Percentiles rank a stretch among this genome's conserved stretches.
Evolutionary conservation across 2,888 invertebrate genomes (phyloP).

Genomic region (Conops quadrifasciatus): DNA sequence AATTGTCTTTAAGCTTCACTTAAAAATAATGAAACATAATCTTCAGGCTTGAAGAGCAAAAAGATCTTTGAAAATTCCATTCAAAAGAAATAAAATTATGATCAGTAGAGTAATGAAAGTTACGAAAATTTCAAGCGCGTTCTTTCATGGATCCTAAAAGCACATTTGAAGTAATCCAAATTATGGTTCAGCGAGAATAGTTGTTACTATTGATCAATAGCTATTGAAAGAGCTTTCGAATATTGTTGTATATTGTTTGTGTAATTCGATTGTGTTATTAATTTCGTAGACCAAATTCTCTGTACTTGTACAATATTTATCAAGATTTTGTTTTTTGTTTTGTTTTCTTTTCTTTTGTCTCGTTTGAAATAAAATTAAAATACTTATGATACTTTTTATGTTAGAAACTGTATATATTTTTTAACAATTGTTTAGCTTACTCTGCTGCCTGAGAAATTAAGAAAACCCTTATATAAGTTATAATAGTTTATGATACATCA

Average conservation of each 20-base stretch:
- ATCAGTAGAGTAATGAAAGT: no score
- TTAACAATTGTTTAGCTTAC: slow-evolving; percentile 5
- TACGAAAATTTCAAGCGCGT: no score
- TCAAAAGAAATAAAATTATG: no score
- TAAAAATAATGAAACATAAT: no score
- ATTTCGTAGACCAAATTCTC: slow-evolving; percentile 1
- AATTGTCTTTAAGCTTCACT: no score
- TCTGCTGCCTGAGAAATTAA: slow-evolving; percentile 38
- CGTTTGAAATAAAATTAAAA: slow-evolving; percentile 6
- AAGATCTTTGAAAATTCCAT: no score
- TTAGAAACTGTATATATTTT: neutral
- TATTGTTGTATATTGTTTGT: neutral
- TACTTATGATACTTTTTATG: slow-evolving; percentile 2
- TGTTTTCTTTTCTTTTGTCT: slow-evolving; percentile 12
- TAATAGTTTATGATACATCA: slow-evolving; percentile 5
- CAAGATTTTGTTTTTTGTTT: neutral
- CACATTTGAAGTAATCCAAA: no score
- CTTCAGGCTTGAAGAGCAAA: no score
- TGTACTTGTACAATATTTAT: slow-evolving; percentile 5
- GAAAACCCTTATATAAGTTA: slow-evolving; percentile 26
- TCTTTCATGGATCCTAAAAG: no score
- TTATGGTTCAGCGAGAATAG: no score
- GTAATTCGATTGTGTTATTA: neutral
- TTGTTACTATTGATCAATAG: no score
- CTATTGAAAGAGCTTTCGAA: no score